Conservation (phyloP, 1,140 invertebrate species). For the Leptinotarsa lineolata region DNA sequence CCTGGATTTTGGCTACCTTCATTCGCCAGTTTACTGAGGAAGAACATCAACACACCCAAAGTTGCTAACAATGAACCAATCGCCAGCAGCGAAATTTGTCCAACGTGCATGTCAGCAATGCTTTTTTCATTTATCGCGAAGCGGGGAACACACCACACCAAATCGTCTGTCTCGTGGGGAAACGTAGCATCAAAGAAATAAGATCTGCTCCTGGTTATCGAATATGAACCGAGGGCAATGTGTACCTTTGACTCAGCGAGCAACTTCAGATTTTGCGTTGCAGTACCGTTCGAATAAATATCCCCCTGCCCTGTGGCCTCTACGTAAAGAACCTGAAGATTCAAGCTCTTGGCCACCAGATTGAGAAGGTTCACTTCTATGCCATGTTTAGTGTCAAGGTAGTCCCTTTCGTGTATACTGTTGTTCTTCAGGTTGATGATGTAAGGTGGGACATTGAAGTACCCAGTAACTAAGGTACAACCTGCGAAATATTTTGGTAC, state of each 20-base stretch:
- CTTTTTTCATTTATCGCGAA: neutral
- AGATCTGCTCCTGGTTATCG: neutral
- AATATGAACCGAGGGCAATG: neutral
- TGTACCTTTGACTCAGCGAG: neutral
- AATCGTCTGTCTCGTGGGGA: neutral
- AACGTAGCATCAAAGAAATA: neutral
- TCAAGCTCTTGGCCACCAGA: neutral
- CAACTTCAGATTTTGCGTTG: neutral
- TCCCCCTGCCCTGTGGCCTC: neutral
- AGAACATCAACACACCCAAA: neutral
- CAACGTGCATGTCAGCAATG: neutral
- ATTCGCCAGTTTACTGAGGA: neutral
- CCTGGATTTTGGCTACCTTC: neutral
- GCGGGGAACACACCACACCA: neutral
- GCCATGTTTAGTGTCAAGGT: neutral
- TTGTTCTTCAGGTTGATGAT: neutral
- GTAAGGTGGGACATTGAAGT: neutral
- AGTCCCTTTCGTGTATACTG: neutral
- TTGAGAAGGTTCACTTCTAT: neutral
- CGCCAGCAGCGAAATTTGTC: neutral
- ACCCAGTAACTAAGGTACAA: neutral
- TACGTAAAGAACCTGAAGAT: neutral
- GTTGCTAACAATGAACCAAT: neutral
- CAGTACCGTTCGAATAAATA: neutral
- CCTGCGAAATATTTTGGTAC: neutral